Conservation (phyloP, 1,140 invertebrate genomes). For the Leptinotarsa defecta region DNA sequence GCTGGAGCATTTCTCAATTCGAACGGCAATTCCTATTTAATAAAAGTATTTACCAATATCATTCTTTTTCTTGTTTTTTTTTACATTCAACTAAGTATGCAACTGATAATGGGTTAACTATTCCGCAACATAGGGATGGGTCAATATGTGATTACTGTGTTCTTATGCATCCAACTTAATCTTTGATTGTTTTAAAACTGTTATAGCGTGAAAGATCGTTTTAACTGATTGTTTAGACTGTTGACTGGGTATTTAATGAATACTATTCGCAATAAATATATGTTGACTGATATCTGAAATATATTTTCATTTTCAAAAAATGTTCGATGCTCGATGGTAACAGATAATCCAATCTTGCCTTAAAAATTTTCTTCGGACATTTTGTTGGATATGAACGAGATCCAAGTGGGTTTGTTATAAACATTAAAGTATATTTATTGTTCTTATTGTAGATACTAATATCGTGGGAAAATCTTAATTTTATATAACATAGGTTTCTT, state of each 20-base stretch:
- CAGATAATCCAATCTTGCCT: constrained; percentile 35
- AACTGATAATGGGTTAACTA: too few relatives aligned
- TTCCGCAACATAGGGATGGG: too few relatives aligned
- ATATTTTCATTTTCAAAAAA: constrained; percentile 14
- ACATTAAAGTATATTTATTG: constrained; percentile 27
- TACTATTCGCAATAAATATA: constrained; percentile 25
- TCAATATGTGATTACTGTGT: too few relatives aligned
- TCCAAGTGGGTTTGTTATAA: constrained; percentile 15
- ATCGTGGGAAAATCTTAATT: constrained; percentile 10
- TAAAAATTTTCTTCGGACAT: constrained; percentile 22
- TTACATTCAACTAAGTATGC: too few relatives aligned
- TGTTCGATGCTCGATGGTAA: background rate
- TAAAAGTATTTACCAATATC: too few relatives aligned
- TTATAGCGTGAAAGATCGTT: background rate
- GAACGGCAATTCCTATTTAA: too few relatives aligned
- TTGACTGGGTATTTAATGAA: constrained; percentile 2
- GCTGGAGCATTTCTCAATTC: too few relatives aligned
- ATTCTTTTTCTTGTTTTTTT: too few relatives aligned
- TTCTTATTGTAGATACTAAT: constrained; percentile 30
- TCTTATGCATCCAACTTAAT: too few relatives aligned
- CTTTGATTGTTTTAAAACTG: background rate
- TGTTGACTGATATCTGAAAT: constrained; percentile 17
- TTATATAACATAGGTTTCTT: constrained; percentile 1
- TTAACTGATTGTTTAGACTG: background rate
- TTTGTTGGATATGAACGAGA: background rate